These are phyloP conservation scores for Leucophenga varia DNA, from an alignment of 1,140 invertebrate genomes.

Conservation along the genomic window DNA sequence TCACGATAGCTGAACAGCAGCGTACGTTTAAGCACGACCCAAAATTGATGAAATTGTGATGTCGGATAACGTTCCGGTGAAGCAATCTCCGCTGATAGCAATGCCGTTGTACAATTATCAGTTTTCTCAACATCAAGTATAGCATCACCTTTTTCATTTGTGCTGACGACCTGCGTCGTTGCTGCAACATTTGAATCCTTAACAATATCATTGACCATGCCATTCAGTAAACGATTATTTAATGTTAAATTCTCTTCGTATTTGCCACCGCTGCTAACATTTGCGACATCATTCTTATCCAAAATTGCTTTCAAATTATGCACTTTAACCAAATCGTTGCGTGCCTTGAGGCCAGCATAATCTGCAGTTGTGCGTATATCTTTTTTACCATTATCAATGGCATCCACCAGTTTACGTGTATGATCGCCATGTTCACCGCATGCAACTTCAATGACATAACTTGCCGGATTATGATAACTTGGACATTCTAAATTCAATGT, in stretches of 20 bases:
- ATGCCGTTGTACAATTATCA: conserved; percentile 66
- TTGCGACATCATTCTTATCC: conserved; percentile 60
- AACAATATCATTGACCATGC: conserved; percentile 69
- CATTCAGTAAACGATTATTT: conserved; percentile 44
- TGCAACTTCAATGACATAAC: conserved; percentile 93
- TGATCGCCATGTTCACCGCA: conserved; percentile 94
- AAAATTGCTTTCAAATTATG: conserved; percentile 49
- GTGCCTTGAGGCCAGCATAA: conserved; percentile 59
- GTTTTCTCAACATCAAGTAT: conserved; percentile 62
- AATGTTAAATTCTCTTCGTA: conserved; percentile 57
- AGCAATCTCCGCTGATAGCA: conserved; percentile 63
- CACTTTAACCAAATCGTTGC: conserved; percentile 56
- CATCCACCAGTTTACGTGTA: conserved; percentile 77
- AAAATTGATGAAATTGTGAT: conserved; percentile 76
- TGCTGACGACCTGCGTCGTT: conserved; percentile 27
- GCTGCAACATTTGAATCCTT: conserved; percentile 57
- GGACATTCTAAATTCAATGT: conserved; percentile 84
- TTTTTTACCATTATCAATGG: conserved; percentile 78
- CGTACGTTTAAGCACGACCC: conserved; percentile 76
- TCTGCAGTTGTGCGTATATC: conserved; percentile 64
- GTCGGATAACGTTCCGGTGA: conserved; percentile 74
- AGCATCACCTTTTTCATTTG: conserved; percentile 49
- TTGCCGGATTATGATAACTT: conserved; percentile 95
- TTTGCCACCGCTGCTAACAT: conserved; percentile 57
- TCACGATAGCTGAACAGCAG: conserved; percentile 79